Evolutionary conservation across 2,113 vertebrate genomes (phyloP).

Genomic region (Saccopteryx bilineata): DNA sequence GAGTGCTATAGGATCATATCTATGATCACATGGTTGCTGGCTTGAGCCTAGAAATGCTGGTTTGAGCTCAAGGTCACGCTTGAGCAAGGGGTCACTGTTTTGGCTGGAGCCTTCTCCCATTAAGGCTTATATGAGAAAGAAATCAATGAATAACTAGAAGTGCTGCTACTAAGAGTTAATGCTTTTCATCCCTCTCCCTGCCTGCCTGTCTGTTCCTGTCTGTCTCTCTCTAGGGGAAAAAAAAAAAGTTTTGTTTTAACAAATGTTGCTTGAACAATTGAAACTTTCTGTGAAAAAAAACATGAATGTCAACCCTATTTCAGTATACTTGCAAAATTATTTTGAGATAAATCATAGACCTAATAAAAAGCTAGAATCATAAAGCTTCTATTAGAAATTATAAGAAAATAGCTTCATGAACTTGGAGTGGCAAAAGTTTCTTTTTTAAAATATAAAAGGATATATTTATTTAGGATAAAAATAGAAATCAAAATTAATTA

Average conservation of each 20-base stretch:
- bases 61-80: no score
- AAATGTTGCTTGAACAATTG: neutral
- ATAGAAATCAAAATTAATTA: neutral
- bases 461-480: neutral
- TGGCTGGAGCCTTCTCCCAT: no score
- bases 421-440: neutral
- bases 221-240: no score
- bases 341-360: neutral
- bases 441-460: neutral
- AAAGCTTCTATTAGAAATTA: neutral
- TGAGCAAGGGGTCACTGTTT: no score
- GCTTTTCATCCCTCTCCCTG: no score
- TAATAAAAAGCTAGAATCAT: neutral
- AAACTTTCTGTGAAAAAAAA: neutral
- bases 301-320: neutral
- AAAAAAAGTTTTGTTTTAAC: neutral
- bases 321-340: neutral
- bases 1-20: no score
- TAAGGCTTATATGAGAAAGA: no score
- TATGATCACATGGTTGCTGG: no score
- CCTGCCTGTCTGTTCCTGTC: no score
- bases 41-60: no score
- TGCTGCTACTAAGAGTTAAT: no score
- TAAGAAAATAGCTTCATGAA: neutral
- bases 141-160: no score